Evolutionary conservation across 1,140 invertebrate species (phyloP).

Genomic region (Euwallacea fornicatus): DNA sequence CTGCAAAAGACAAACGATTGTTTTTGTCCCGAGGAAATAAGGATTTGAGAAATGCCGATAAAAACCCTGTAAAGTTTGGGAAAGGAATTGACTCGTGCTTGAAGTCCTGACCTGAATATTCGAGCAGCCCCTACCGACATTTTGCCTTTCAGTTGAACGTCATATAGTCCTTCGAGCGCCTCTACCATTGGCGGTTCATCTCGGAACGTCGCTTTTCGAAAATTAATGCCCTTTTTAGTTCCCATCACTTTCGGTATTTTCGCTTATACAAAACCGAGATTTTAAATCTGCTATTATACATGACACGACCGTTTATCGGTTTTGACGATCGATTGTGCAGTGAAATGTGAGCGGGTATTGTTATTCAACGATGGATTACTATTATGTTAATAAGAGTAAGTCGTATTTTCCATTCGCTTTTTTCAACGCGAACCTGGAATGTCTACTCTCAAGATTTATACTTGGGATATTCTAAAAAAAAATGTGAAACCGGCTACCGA

Average conservation of each 20-base stretch:
- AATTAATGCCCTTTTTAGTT: constrained; percentile 27
- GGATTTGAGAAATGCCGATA: constrained; percentile 30
- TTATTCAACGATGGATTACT: constrained; percentile 37
- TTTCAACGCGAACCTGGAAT: constrained; percentile 20
- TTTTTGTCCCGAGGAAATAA: constrained; percentile 25
- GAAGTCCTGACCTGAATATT: constrained; percentile 36
- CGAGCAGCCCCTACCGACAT: constrained; percentile 22
- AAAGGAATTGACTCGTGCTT: constrained; percentile 25
- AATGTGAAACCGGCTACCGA: constrained; percentile 24
- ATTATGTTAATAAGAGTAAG: constrained; percentile 41
- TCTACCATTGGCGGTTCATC: constrained; percentile 18
- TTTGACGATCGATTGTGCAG: constrained; percentile 32
- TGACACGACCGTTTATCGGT: constrained; percentile 30
- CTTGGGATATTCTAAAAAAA: constrained; percentile 22
- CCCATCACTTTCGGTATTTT: constrained; percentile 31
- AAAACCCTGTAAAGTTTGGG: constrained; percentile 29
- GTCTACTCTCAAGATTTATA: constrained; percentile 31
- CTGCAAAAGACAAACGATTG: constrained; percentile 24
- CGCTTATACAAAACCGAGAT: constrained; percentile 15
- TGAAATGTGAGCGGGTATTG: constrained; percentile 37
- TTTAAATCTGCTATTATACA: constrained; percentile 28
- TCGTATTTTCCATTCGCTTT: constrained; percentile 32
- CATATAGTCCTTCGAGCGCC: constrained; percentile 22
- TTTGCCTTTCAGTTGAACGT: constrained; percentile 23
- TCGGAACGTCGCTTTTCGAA: constrained; percentile 17